Conservation (phyloP, 2,888 invertebrate species). For the Amphipoea lucens region DNA sequence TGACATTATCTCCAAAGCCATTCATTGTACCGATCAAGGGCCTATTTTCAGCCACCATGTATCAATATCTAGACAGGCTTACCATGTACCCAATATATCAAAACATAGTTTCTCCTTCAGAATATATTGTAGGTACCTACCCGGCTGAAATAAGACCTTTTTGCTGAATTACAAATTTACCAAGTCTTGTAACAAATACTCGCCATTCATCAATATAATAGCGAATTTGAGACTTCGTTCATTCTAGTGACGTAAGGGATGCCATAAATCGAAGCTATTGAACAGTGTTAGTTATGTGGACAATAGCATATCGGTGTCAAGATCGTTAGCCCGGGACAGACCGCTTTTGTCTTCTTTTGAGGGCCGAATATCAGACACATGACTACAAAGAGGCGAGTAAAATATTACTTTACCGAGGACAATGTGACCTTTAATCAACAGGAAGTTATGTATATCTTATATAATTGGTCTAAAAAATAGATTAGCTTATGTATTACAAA, state of each 20-base stretch:
- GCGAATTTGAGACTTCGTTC: slow-evolving; percentile 72
- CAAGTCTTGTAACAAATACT: slow-evolving; percentile 74
- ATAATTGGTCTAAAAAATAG: slow-evolving; percentile 44
- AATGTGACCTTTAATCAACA: slow-evolving; percentile 50
- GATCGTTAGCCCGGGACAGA: slow-evolving; percentile 73
- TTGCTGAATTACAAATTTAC: slow-evolving; percentile 60
- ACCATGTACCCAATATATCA: slow-evolving; percentile 25
- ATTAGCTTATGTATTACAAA: slow-evolving; percentile 31
- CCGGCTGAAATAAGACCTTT: slow-evolving; percentile 47
- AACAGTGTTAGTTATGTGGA: slow-evolving; percentile 77
- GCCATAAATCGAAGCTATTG: slow-evolving; percentile 74
- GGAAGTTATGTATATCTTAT: slow-evolving; percentile 48
- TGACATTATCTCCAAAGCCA: slow-evolving; percentile 26
- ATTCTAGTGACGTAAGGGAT: slow-evolving; percentile 69
- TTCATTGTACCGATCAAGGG: slow-evolving; percentile 29
- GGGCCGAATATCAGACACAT: slow-evolving; percentile 76
- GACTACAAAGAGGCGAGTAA: slow-evolving; percentile 68
- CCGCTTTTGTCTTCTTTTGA: slow-evolving; percentile 79
- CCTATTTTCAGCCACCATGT: slow-evolving; percentile 10
- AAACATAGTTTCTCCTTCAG: slow-evolving; percentile 9
- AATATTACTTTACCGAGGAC: slow-evolving; percentile 61
- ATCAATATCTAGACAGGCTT: slow-evolving; percentile 35
- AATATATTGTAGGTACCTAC: slow-evolving; percentile 19
- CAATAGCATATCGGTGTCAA: slow-evolving; percentile 83
- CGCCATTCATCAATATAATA: slow-evolving; percentile 76